Evolutionary conservation across 1,140 invertebrate species (phyloP).

Genomic region (Planococcus citri): DNA sequence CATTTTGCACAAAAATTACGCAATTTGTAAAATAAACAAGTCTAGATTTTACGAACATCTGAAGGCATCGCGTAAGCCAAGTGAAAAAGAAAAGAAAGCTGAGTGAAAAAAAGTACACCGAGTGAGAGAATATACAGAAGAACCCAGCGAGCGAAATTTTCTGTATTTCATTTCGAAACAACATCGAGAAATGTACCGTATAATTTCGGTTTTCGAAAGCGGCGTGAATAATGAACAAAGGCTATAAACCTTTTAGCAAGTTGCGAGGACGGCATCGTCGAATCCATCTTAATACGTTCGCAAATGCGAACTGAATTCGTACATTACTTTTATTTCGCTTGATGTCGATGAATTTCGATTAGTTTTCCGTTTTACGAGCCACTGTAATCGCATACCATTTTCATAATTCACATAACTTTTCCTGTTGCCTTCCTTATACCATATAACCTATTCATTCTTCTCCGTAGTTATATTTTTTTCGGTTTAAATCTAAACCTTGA

Average conservation of each 20-base stretch:
- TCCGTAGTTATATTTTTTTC: no score
- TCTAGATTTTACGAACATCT: no score
- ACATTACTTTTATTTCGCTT: conserved; percentile 7
- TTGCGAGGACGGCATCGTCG: background rate
- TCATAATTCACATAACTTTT: conserved; percentile 4
- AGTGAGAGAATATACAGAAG: no score
- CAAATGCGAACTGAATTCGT: background rate
- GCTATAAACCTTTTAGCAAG: conserved; percentile 7
- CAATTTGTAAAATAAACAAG: no score
- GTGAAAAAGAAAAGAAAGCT: no score
- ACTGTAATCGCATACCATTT: background rate
- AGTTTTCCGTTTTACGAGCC: background rate
- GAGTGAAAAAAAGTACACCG: no score
- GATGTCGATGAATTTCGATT: conserved; percentile 3
- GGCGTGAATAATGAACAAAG: conserved; percentile 1
- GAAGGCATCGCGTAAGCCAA: no score
- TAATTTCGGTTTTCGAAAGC: conserved; percentile 5
- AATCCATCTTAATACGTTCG: background rate
- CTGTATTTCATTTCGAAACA: conserved; percentile 3
- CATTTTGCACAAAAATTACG: no score
- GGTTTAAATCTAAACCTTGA: no score
- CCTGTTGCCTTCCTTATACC: background rate
- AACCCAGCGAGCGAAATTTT: background rate
- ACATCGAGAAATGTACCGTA: conserved; percentile 1
- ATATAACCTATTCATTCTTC: no score